phyloP scores from a whole-genome alignment of 2,888 invertebrate species.

The Acanthosoma haemorrhoidale region DNA sequence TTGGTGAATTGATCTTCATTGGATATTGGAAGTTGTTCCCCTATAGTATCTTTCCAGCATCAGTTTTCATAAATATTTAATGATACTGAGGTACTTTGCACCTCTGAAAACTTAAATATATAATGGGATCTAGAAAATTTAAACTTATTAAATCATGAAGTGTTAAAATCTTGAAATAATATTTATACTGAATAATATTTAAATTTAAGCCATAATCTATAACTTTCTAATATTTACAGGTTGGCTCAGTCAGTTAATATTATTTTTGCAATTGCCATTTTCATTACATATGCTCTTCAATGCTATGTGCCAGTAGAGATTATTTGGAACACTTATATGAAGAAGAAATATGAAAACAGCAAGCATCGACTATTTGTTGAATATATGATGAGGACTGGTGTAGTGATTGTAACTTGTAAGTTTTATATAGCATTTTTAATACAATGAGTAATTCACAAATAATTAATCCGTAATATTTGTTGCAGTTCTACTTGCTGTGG shows the following conservation, averaged over 20 bases:
- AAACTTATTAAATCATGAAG: too few relatives aligned
- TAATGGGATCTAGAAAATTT: too few relatives aligned
- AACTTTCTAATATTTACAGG: constrained; percentile 48
- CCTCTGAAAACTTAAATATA: too few relatives aligned
- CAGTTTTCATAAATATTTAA: too few relatives aligned
- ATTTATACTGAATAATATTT: too few relatives aligned
- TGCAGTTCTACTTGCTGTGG: constrained; percentile 68
- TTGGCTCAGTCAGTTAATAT: constrained; percentile 60
- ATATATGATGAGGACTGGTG: constrained; percentile 51
- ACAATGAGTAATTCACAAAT: neutral
- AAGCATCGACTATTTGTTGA: constrained; percentile 49
- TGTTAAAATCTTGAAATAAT: too few relatives aligned
- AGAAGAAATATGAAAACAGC: constrained; percentile 46
- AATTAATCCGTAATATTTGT: neutral
- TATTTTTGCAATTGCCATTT: constrained; percentile 64
- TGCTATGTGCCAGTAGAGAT: constrained; percentile 84
- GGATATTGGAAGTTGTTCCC: too few relatives aligned
- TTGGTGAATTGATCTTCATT: too few relatives aligned
- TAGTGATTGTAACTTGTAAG: constrained; percentile 60
- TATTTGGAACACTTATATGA: constrained; percentile 58
- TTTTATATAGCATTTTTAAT: constrained; percentile 40
- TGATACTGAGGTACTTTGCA: too few relatives aligned
- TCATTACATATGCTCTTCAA: constrained; percentile 78
- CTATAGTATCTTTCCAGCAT: too few relatives aligned
- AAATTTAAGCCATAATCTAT: too few relatives aligned